Evolutionary conservation across 2,113 vertebrate genomes (phyloP).

Genomic region (Noturus placidus): DNA sequence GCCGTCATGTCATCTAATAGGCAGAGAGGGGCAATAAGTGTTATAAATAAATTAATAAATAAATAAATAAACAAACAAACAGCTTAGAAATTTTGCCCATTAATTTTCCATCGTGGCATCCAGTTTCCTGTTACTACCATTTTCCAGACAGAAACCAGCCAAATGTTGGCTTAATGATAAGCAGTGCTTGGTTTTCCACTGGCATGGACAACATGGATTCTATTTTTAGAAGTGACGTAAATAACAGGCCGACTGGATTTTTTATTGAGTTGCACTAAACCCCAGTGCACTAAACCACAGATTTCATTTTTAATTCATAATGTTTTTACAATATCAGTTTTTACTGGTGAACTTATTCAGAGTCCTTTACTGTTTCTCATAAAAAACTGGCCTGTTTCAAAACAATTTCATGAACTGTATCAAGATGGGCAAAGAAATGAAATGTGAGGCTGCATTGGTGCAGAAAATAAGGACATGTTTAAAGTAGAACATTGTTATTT

Average conservation of each 20-base stretch:
- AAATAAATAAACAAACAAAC: neutral
- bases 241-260: neutral
- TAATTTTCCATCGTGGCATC: constrained; percentile 19
- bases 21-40: neutral
- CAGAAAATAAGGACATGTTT: neutral
- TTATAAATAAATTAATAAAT: no score
- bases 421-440: neutral
- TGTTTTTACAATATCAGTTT: neutral
- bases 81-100: no score
- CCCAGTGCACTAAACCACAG: neutral
- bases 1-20: constrained; percentile 80
- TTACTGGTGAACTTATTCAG: neutral
- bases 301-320: constrained; percentile 3
- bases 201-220: neutral
- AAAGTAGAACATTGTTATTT: neutral
- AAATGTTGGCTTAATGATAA: constrained; percentile 31
- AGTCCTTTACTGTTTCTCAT: neutral
- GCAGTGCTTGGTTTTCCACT: constrained; percentile 30
- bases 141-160: constrained; percentile 30
- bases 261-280: neutral
- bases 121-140: neutral
- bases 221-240: constrained; percentile 30
- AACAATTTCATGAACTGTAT: neutral
- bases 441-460: neutral
- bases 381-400: neutral